Evolutionary conservation across 2,888 invertebrate genomes (phyloP).

Genomic region (Eupithecia vulgata): DNA sequence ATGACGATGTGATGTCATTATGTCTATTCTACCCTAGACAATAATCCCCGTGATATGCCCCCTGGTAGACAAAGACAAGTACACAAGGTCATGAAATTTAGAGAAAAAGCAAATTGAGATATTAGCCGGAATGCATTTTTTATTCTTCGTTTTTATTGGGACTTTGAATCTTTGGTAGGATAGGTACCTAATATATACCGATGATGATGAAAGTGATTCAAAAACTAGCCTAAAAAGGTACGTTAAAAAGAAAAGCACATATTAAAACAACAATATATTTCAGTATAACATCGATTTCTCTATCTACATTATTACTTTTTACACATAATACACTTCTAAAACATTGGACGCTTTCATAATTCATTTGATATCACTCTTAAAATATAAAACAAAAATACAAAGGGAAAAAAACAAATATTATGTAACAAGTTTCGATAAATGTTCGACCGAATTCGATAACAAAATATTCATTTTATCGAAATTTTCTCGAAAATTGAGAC

Average conservation of each 20-base stretch:
- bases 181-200: neutral
- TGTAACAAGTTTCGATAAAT: neutral
- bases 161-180: too few species aligned
- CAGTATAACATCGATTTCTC: conserved; percentile 41
- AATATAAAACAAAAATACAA: conserved; percentile 16
- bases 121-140: too few species aligned
- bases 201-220: neutral
- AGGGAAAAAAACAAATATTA: neutral
- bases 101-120: neutral
- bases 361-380: conserved; percentile 9
- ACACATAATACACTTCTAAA: conserved; percentile 23
- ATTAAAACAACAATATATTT: conserved; percentile 43
- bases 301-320: conserved; percentile 43
- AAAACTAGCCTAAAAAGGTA: neutral
- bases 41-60: too few species aligned
- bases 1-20: too few species aligned
- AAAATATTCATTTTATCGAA: neutral
- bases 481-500: neutral
- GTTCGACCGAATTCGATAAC: neutral
- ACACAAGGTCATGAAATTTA: neutral
- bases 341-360: conserved; percentile 49
- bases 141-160: too few species aligned
- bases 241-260: conserved; percentile 10
- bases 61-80: too few species aligned
- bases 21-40: too few species aligned